Percentiles rank a stretch among this genome's conserved stretches.
Evolutionary conservation across 2,113 vertebrate species (phyloP).

Genomic region (Xenopus laevis): DNA sequence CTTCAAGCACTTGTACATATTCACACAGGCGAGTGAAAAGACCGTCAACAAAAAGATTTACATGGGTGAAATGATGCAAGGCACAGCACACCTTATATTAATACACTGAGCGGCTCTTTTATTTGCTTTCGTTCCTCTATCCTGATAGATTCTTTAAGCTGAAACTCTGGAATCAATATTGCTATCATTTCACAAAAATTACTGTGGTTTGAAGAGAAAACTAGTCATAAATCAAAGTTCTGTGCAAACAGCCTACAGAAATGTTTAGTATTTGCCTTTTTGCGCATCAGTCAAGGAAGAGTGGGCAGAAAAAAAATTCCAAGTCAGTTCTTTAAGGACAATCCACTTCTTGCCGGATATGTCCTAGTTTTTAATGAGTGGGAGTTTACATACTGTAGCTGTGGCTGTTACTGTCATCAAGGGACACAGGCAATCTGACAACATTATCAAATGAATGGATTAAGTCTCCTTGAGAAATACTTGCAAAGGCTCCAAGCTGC

Average conservation of each 20-base stretch:
- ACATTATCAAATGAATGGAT: background rate
- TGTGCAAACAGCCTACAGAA: conserved; percentile 50
- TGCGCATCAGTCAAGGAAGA: conserved; percentile 27
- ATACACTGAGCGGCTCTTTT: conserved; percentile 61
- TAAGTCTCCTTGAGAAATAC: background rate
- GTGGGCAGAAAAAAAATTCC: background rate
- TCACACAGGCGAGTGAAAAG: background rate
- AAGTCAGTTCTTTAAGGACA: background rate
- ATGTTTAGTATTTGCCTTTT: conserved; percentile 37
- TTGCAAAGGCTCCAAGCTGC: background rate
- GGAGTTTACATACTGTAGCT: background rate
- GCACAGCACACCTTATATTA: conserved; percentile 50
- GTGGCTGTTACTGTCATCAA: background rate
- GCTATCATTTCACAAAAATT: conserved; percentile 82
- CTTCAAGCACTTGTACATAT: too few relatives aligned
- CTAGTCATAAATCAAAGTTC: conserved; percentile 67
- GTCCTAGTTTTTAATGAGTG: background rate
- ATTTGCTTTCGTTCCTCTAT: conserved; percentile 61
- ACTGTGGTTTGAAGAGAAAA: conserved; percentile 69
- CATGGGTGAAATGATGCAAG: conserved; percentile 58
- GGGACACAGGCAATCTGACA: background rate
- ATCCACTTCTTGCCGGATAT: background rate
- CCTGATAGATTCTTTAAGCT: conserved; percentile 71
- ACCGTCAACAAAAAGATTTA: conserved; percentile 42
- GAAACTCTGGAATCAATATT: conserved; percentile 78